Conservation (phyloP, 2,113 vertebrate genomes). For the Piprites chloris region DNA sequence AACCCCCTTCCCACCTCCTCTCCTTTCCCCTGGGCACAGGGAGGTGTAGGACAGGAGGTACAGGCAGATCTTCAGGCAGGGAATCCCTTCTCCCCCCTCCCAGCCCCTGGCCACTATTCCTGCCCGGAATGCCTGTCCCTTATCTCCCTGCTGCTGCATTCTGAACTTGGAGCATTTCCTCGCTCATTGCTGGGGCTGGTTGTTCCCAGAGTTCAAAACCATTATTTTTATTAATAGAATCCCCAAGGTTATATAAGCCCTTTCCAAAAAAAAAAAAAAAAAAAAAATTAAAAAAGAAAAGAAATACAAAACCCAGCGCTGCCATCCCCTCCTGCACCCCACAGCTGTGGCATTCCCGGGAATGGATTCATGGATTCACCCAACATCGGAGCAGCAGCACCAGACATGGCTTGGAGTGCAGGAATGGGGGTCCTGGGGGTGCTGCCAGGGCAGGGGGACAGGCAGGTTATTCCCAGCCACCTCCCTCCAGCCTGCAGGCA, state of each 20-base stretch:
- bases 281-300: neutral
- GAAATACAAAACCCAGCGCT: neutral
- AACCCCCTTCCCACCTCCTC: neutral
- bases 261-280: neutral
- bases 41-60: neutral
- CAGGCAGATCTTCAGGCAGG: neutral
- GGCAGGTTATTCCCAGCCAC: too few relatives aligned
- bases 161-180: neutral
- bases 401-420: neutral
- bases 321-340: neutral
- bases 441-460: neutral
- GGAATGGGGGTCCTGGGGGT: neutral
- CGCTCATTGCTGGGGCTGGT: neutral
- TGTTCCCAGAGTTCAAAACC: constrained; percentile 54
- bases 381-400: neutral
- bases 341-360: neutral
- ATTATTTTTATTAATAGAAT: constrained; percentile 70
- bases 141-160: neutral
- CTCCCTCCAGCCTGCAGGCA: neutral
- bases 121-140: neutral
- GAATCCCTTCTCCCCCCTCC: neutral
- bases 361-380: neutral
- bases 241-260: constrained; percentile 54
- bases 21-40: neutral
- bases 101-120: neutral